A percentile compares a stretch with the other conserved stretches of the same genome.
These are phyloP conservation scores for Chiroxiphia lanceolata DNA, from an alignment of 2,797 vertebrate genomes.

Conservation along the genomic window DNA sequence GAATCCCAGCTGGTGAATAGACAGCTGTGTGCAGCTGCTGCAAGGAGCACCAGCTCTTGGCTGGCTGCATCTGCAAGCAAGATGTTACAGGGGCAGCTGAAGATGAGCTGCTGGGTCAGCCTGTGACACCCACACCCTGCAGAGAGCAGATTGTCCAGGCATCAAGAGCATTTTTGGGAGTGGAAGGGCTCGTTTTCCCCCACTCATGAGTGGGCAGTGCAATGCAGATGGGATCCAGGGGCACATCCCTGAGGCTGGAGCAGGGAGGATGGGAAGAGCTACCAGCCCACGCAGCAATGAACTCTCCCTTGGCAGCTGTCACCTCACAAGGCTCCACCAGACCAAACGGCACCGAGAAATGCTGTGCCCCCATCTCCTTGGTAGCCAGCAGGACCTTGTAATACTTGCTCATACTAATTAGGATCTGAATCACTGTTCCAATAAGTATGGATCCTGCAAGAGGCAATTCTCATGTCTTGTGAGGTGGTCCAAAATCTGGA, in stretches of 20 bases:
- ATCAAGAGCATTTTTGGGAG: background rate
- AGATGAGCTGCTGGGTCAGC: background rate
- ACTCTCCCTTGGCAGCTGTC: background rate
- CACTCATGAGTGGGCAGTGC: rapidly evolving
- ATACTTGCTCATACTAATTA: background rate
- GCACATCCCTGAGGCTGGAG: background rate
- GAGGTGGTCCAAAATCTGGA: background rate
- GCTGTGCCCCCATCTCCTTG: rapidly evolving
- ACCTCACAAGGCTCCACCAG: background rate
- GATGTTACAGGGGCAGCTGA: background rate
- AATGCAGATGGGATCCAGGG: background rate
- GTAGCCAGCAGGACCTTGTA: background rate
- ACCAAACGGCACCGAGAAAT: background rate
- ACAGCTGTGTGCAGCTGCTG: conserved; percentile 12
- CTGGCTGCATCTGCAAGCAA: background rate
- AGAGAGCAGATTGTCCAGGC: background rate
- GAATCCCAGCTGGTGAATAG: background rate
- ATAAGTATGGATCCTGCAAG: background rate
- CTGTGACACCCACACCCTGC: background rate
- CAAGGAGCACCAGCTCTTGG: background rate
- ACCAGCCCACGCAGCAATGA: rapidly evolving
- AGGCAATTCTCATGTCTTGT: background rate
- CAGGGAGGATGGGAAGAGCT: background rate
- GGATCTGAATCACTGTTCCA: background rate
- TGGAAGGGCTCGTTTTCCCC: background rate